Base-by-base conservation (phyloP, 2,888 invertebrate genomes). In the Lasiommata megera region DNA sequence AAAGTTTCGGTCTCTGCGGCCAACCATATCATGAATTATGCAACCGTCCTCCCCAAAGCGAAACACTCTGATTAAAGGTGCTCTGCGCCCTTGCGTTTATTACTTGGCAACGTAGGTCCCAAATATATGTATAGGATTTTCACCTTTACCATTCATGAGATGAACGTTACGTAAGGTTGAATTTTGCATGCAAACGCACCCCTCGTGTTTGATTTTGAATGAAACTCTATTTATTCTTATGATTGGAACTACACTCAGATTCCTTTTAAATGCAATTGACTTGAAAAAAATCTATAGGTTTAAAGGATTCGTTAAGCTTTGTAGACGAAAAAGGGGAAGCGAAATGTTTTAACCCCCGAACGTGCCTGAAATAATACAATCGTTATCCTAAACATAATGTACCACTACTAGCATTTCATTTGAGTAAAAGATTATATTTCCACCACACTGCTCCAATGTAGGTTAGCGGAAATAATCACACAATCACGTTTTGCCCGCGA, bases 11-110 rank as follows among this genome's bases (percentile, higher is more conserved):
- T 29, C 43, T 48, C 47, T 55, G 60, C 56, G 63, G 62, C 63
- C 61, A 65, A 66, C 64, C 60, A 60, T 71, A 63, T 65, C 71
- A 75, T 77, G 73, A 79, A 76, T 79, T 74, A 76, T 74, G 74
- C 70, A 74, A 72, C 65, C 64, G 63, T 64, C 65, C 57, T 63
- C 53, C 55, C 55, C 48, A 60, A 48, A 58, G 73, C 64, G 70
- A 66, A 65, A 68, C 67, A 58, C 62, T 57, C 67, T 73, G 70
- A 72, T 71, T 73, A 72, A 74, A 71, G 68, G 64, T 65, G 62
- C 65, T 63, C 64, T 57, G 61, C 55, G 53, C 63, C 59, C 61
- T 59, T 56, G 59, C 59, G 63, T 64, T 64, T 64, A 64, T 59
- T 64, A 59, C 60, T 60, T 58, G 56, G 56, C 50, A 56, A 38